Conservation (phyloP, 2,113 vertebrate species). For the Meles meles region DNA sequence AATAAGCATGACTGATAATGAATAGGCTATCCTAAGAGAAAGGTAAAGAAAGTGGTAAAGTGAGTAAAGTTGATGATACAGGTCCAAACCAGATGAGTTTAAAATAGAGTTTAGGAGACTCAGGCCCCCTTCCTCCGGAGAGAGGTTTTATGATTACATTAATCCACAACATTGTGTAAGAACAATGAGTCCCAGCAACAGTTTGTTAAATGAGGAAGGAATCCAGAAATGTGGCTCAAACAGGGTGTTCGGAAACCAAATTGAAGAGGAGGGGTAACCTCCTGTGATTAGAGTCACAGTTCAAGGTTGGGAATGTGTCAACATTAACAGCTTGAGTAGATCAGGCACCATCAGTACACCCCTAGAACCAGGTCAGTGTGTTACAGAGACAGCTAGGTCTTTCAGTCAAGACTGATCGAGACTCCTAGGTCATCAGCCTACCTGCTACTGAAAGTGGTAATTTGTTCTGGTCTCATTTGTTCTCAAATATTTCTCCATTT, state of each 20-base stretch:
- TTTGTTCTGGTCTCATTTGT: neutral
- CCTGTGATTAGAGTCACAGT: neutral
- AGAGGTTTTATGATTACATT: neutral
- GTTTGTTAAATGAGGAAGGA: neutral
- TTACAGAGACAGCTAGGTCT: neutral
- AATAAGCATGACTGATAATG: neutral
- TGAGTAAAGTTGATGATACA: no score
- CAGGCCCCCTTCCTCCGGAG: neutral
- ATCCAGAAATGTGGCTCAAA: neutral
- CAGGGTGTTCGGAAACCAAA: neutral
- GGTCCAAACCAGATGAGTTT: neutral
- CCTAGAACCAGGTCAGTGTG: no score
- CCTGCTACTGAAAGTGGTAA: neutral
- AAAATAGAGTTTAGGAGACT: neutral
- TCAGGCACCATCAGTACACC: accelerated
- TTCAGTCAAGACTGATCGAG: neutral
- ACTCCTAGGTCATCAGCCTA: neutral
- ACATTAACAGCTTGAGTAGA: neutral
- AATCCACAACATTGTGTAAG: neutral
- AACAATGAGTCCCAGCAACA: neutral
- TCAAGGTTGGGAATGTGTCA: neutral
- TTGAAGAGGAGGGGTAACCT: neutral
- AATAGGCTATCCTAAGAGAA: neutral
- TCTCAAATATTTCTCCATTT: neutral
- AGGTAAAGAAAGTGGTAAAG: neutral